Evolutionary conservation across 2,888 invertebrate species (phyloP).

Genomic region (Nemurella pictetii): DNA sequence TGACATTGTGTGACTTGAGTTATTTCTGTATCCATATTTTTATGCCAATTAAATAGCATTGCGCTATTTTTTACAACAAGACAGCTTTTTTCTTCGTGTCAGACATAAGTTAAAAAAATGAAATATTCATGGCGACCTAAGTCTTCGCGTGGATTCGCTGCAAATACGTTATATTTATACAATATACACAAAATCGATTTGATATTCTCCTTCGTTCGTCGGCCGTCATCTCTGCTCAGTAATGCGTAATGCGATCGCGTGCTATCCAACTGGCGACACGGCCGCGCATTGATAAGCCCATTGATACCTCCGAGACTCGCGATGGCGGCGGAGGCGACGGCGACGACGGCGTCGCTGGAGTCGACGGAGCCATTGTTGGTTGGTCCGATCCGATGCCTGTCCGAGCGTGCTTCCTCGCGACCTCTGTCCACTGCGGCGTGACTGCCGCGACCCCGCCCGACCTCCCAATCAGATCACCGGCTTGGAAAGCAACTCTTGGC

Average conservation of each 20-base stretch:
- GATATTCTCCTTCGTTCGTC: not conserved
- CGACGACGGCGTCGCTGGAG: not conserved
- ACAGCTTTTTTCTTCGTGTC: not conserved
- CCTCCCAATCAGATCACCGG: slow-evolving; percentile 6
- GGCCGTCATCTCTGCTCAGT: not conserved
- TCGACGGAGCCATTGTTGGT: not conserved
- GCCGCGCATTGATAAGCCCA: not conserved
- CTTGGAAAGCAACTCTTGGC: not conserved
- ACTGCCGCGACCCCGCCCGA: slow-evolving; percentile 39
- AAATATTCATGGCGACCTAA: not conserved
- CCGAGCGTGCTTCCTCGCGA: slow-evolving; percentile 40
- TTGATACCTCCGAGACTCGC: not conserved
- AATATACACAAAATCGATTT: too few relatives aligned
- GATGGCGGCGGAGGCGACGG: not conserved
- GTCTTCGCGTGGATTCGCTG: not conserved
- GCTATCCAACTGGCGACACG: not conserved
- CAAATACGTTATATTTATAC: not conserved
- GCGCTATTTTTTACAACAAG: not conserved
- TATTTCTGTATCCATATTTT: not conserved
- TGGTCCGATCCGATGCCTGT: slow-evolving; percentile 3
- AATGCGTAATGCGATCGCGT: not conserved
- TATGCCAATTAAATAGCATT: not conserved
- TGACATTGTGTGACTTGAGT: not conserved
- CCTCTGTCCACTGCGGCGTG: slow-evolving; percentile 39
- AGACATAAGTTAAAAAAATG: not conserved